Evolutionary conservation across 2,797 vertebrate species (phyloP).

Genomic region (Siniperca undulata): DNA sequence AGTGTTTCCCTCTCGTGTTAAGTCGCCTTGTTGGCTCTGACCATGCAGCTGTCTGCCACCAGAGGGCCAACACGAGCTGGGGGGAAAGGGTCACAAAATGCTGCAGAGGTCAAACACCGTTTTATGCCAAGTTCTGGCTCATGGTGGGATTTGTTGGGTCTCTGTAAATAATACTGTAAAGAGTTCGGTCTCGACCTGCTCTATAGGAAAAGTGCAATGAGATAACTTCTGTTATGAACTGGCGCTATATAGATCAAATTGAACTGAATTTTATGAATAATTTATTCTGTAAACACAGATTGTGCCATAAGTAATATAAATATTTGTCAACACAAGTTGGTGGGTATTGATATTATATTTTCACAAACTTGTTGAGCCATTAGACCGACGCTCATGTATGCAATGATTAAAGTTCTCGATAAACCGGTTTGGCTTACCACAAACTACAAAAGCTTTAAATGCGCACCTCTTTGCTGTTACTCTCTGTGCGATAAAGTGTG

Average conservation of each 20-base stretch:
- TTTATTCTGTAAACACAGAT: not conserved
- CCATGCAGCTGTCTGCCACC: not conserved
- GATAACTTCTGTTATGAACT: no score
- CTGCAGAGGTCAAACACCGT: not conserved
- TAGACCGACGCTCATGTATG: no score
- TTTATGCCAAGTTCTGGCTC: no score
- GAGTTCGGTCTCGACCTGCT: no score
- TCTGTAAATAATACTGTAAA: no score
- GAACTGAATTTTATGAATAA: no score
- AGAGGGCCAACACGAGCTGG: slow-evolving; percentile 13
- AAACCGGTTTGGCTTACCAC: not conserved
- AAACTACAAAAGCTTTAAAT: not conserved
- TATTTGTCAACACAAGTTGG: no score
- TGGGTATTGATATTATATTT: not conserved
- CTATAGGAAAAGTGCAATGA: no score
- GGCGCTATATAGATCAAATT: no score
- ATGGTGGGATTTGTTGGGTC: no score
- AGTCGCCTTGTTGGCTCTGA: not conserved
- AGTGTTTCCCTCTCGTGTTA: not conserved
- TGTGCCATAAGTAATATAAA: not conserved
- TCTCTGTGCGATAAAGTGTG: not conserved
- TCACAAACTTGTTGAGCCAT: not conserved
- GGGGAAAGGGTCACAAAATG: not conserved
- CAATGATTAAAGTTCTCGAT: not conserved
- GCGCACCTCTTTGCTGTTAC: not conserved